Conservation (phyloP, 53 echinoderm and acorn worm species). For the Pentamera pediparva region DNA sequence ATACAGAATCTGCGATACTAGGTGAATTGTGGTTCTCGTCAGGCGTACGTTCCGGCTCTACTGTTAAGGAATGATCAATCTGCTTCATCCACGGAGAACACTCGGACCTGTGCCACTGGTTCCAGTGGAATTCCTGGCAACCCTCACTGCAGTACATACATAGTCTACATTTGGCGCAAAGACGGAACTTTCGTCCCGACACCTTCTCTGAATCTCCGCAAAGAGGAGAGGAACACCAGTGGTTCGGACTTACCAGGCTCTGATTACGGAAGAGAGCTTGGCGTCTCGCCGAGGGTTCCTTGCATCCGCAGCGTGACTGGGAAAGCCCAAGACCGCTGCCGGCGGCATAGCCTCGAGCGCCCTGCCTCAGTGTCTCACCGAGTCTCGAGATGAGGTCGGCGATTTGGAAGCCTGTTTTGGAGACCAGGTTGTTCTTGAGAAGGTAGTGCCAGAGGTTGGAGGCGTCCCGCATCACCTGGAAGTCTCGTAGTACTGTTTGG, state of each 20-base stretch:
- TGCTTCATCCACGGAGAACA: conserved; percentile 38
- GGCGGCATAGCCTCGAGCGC: conserved; percentile 60
- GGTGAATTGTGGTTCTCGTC: conserved; percentile 25
- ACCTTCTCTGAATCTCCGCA: conserved; percentile 65
- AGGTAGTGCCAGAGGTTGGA: conserved; percentile 83
- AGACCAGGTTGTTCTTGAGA: conserved; percentile 59
- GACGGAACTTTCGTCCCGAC: conserved; percentile 60
- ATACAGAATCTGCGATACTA: conserved; percentile 23
- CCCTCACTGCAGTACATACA: conserved; percentile 85
- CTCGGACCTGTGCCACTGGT: conserved; percentile 72
- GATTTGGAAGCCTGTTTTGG: conserved; percentile 81
- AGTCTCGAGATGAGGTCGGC: conserved; percentile 85
- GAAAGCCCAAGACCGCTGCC: conserved; percentile 47
- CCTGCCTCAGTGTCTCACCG: conserved; percentile 75
- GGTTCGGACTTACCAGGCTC: conserved; percentile 63
- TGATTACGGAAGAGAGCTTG: conserved; percentile 45
- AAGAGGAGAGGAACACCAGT: conserved; percentile 81
- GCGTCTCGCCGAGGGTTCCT: conserved; percentile 35
- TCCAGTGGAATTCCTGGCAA: conserved; percentile 90
- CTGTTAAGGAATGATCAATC: neutral
- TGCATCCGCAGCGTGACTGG: conserved; percentile 31
- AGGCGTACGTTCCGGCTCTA: neutral
- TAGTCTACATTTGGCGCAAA: conserved; percentile 84
- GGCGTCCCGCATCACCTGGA: conserved; percentile 84
- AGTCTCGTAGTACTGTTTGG: conserved; percentile 64